phyloP scores from a whole-genome alignment of 2,888 invertebrate genomes.

The Parasteatoda lunata region DNA sequence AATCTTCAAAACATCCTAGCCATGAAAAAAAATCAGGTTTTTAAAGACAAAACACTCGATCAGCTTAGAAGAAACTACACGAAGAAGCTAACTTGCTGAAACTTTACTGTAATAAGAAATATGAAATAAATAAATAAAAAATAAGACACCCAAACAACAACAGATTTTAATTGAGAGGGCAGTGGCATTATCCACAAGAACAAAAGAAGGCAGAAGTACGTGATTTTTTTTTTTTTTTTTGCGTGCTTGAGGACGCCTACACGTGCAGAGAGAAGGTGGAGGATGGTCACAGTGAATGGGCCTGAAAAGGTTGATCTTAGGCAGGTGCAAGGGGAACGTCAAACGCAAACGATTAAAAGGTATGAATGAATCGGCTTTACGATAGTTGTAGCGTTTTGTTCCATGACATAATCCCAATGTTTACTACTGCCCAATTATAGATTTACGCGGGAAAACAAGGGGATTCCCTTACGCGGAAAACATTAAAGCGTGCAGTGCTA shows the following conservation, averaged over 20 bases:
- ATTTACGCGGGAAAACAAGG: neutral
- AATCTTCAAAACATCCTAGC: too few relatives aligned
- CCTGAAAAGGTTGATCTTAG: neutral
- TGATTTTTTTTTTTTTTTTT: neutral
- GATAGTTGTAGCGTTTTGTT: neutral
- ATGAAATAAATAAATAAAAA: neutral
- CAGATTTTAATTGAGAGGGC: neutral
- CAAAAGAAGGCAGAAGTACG: neutral
- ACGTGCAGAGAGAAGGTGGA: neutral
- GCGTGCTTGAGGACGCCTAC: neutral
- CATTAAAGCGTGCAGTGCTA: too few relatives aligned
- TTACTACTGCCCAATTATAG: neutral
- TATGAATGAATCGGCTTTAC: neutral
- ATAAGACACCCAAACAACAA: neutral
- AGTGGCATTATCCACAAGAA: conserved; percentile 3
- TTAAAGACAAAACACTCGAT: too few relatives aligned
- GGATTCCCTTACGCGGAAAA: neutral
- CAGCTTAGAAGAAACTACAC: too few relatives aligned
- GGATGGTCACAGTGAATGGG: neutral
- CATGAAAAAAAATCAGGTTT: too few relatives aligned
- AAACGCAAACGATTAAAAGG: neutral
- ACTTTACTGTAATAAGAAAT: too few relatives aligned
- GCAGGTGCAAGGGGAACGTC: neutral
- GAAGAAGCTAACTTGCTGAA: too few relatives aligned
- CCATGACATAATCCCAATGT: neutral